Percentiles rank a stretch among this genome's conserved stretches.
phyloP scores from a whole-genome alignment of 2,888 invertebrate species.

The Synergus umbraculus region DNA sequence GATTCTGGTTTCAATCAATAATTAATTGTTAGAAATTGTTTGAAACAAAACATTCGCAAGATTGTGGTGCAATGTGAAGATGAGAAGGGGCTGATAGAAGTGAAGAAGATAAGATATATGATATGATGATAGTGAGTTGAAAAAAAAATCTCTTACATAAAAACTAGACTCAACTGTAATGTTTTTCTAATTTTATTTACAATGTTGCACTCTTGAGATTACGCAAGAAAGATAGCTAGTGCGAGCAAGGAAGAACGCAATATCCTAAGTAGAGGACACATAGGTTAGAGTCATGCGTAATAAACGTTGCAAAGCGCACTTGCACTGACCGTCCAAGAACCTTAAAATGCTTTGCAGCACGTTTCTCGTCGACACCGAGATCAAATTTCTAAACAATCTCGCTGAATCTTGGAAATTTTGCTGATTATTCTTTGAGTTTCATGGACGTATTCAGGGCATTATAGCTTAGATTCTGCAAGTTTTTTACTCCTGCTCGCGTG shows the following conservation, averaged over 20 bases:
- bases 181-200: slow-evolving; percentile 60
- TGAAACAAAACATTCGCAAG: neutral
- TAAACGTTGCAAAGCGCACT: slow-evolving; percentile 51
- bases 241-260: slow-evolving; percentile 61
- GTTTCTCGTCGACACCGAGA: neutral
- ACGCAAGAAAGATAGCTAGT: slow-evolving; percentile 57
- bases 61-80: neutral
- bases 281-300: slow-evolving; percentile 63
- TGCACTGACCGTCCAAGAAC: neutral
- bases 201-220: slow-evolving; percentile 47
- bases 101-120: neutral
- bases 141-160: neutral
- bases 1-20: neutral
- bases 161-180: slow-evolving; percentile 38
- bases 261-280: slow-evolving; percentile 71
- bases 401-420: neutral
- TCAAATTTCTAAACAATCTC: slow-evolving; percentile 2
- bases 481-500: too few species aligned
- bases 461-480: neutral
- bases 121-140: neutral
- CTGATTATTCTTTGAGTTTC: neutral
- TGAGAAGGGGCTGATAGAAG: neutral
- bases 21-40: neutral
- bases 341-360: neutral
- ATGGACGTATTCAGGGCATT: neutral